Evolutionary conservation across 1,140 invertebrate genomes (phyloP).

Genomic region (Sarcophaga bullata): DNA sequence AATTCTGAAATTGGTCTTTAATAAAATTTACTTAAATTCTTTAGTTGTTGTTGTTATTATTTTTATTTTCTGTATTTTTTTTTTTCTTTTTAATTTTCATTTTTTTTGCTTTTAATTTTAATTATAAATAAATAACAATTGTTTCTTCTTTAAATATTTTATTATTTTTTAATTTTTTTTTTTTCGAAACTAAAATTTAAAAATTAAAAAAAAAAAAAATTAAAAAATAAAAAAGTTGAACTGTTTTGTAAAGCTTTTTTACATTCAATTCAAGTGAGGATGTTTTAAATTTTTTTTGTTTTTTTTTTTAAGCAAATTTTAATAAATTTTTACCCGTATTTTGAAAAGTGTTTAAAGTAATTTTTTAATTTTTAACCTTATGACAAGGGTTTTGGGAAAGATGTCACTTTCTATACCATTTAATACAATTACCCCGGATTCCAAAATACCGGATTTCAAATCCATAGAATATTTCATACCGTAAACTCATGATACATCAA

Average conservation of each 20-base stretch:
- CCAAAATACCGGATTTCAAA: neutral
- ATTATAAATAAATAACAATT: conserved; percentile 14
- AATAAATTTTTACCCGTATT: neutral
- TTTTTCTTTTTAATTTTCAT: neutral
- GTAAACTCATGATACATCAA: no score
- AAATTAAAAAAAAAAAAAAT: neutral
- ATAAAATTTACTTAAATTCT: conserved; percentile 12
- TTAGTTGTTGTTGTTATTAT: neutral
- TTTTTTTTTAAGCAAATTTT: neutral
- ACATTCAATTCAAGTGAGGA: neutral
- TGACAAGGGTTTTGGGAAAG: neutral
- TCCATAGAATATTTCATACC: no score
- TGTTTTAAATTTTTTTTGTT: neutral
- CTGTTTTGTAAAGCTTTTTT: conserved; percentile 30
- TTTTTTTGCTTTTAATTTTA: no score
- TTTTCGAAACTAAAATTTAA: neutral
- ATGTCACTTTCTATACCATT: neutral
- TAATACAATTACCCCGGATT: neutral
- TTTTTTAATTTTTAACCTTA: neutral
- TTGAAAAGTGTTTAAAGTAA: neutral
- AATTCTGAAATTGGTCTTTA: conserved; percentile 38
- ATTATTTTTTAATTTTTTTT: conserved; percentile 20
- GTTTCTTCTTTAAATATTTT: neutral
- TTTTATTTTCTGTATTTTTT: no score
- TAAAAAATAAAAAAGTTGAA: conserved; percentile 20